Percentiles rank a stretch among this genome's conserved stretches.
These are phyloP conservation scores for Mormyrops boulengeri DNA, from an alignment of 2,797 vertebrate species.

Conservation along the genomic window DNA sequence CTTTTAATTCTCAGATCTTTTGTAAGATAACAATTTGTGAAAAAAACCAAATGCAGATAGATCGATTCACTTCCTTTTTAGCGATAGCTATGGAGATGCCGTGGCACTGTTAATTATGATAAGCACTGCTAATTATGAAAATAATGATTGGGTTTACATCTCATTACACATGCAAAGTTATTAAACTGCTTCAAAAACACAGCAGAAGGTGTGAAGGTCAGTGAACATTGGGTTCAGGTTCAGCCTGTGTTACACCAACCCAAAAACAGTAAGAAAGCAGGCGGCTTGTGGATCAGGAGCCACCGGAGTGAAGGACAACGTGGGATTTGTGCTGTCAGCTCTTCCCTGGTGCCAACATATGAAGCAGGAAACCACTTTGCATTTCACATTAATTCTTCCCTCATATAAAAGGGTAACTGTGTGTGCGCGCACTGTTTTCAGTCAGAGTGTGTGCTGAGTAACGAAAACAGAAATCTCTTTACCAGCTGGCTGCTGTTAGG, in stretches of 20 bases:
- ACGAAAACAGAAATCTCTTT: neutral
- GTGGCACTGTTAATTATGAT: neutral
- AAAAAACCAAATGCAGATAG: neutral
- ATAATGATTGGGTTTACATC: neutral
- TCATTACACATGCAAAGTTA: neutral
- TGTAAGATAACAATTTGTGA: constrained; percentile 10
- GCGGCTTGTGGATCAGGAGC: neutral
- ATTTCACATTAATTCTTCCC: neutral
- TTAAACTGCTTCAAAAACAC: neutral
- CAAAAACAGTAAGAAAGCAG: neutral
- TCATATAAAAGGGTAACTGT: neutral
- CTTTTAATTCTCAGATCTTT: constrained; percentile 1
- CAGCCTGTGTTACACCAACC: neutral
- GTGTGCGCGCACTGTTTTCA: no score
- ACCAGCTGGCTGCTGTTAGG: neutral
- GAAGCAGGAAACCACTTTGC: neutral
- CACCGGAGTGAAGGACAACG: neutral
- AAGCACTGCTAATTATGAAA: neutral
- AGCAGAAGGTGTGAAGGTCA: neutral
- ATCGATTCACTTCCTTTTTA: neutral
- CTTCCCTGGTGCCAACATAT: neutral
- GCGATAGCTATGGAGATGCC: neutral
- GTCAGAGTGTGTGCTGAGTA: neutral
- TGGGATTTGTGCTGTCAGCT: neutral
- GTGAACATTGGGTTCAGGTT: neutral